Base-by-base conservation (phyloP, 2,888 invertebrate genomes). In the Trypoxylon attenuatum region DNA sequence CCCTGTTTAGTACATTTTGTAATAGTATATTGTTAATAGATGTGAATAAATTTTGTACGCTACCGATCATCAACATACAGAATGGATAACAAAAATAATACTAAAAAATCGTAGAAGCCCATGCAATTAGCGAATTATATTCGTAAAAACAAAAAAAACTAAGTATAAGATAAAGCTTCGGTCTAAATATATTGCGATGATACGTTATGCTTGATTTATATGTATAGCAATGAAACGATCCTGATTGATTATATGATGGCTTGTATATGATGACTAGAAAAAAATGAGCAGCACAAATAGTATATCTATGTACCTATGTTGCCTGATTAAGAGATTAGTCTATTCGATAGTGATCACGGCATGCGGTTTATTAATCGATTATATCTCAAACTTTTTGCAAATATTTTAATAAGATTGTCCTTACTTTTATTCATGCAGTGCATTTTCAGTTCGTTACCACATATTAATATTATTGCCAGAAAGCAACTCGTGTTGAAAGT, bases 71-170 rank as follows among this genome's bases (percentile, higher is more conserved):
- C 89, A 89, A 87, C 91, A 91, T 89, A 91, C 90, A 82, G 91
- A 91, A 90, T 91, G 91, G 90, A 92, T 91, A 87, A 91, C 90
- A 90, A 85, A 79, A 73, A 73, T 69, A 46, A 79, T 73, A 80
- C 69, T 47, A 13, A 64, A 76, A 59, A 73, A 64, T 29, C 6
- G 50, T 67, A 63, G 47, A 76, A 71, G 74, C 66, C 51, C 74
- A 72, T 78, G 78, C 78, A 71, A 58, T 60, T 69, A 71, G 67
- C 62, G 63, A 64, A 67, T 60, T 62, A n/a, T 41, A 41, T 42
- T 15, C 5, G 43, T 22, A 39, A 15, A 23, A 25, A 23, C 59
- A 16, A 2, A 51, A 60, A 21, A 42, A 69, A 60, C 52, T 29
- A 18, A 22, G 21, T 25, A 16, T n/a, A n/a, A n/a, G n/a, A n/a